phyloP scores from a whole-genome alignment of 2,797 vertebrate genomes.

The Sebastes paucispinis region DNA sequence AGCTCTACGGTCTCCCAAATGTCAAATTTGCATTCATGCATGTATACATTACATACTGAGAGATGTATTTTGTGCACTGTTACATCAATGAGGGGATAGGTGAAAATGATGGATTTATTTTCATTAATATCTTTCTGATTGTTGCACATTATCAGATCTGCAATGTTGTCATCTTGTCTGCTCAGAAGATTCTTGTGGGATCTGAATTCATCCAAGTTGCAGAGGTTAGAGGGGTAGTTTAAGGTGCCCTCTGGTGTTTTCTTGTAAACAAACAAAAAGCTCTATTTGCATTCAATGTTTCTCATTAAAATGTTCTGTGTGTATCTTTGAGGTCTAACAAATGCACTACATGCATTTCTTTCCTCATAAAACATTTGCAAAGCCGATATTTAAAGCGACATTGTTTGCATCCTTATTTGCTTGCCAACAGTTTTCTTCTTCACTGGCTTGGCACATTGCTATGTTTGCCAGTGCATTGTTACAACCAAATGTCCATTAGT shows the following conservation, averaged over 20 bases:
- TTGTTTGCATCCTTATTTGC: neutral
- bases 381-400: neutral
- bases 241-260: neutral
- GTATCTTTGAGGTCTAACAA: no score
- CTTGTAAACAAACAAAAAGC: neutral
- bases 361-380: no score
- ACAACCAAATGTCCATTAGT: neutral
- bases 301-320: neutral
- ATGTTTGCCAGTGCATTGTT: neutral
- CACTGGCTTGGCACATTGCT: neutral
- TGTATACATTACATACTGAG: neutral
- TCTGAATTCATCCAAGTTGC: neutral
- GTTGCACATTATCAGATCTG: neutral
- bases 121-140: neutral
- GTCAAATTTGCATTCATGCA: conserved; percentile 31
- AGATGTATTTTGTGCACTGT: neutral
- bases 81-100: neutral
- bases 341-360: no score
- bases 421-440: neutral
- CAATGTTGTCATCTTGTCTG: neutral
- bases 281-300: neutral
- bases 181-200: neutral
- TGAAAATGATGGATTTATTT: neutral
- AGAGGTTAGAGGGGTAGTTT: neutral
- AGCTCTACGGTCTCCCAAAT: neutral